Conservation (phyloP, 1,140 invertebrate species). For the Bombyx mori region ASM3026992v2 NC_085119.1:3494001-3494500, state of each 20-base stretch:
- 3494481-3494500: slow-evolving; percentile 37
- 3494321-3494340: slow-evolving; percentile 58
- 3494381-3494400: slow-evolving; percentile 68
- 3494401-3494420: slow-evolving; percentile 34
- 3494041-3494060: too few relatives aligned
- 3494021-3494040: too few relatives aligned
- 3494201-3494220: slow-evolving; percentile 15
- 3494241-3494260: slow-evolving; percentile 16
- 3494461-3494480: slow-evolving; percentile 37
- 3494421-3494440: slow-evolving; percentile 23
- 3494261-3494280: slow-evolving; percentile 24
- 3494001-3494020: too few relatives aligned
- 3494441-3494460: slow-evolving; percentile 53
- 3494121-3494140: slow-evolving; percentile 77
- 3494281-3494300: slow-evolving; percentile 31
- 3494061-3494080: slow-evolving; percentile 46
- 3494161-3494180: slow-evolving; percentile 14
- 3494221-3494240: background rate
- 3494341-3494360: slow-evolving; percentile 55
- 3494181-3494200: slow-evolving; percentile 12
- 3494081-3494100: slow-evolving; percentile 59
- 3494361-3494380: slow-evolving; percentile 44
- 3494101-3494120: slow-evolving; percentile 72
- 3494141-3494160: slow-evolving; percentile 69
- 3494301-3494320: slow-evolving; percentile 56